phyloP scores from a whole-genome alignment of 1,140 invertebrate genomes.

The Aphidius ervi region DNA sequence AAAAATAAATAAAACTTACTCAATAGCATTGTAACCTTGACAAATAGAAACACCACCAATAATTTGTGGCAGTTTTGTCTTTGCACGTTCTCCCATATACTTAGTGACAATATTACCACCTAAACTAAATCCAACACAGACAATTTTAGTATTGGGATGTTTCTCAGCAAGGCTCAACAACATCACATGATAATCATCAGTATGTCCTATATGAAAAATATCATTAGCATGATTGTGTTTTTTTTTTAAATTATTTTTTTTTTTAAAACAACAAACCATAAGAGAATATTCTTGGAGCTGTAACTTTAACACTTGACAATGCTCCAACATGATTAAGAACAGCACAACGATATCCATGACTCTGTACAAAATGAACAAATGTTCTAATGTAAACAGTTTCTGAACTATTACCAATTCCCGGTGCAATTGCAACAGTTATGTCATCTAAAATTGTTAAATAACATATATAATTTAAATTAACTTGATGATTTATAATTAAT shows the following conservation, averaged over 20 bases:
- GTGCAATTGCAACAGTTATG: constrained; percentile 83
- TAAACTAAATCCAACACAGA: constrained; percentile 86
- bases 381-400: constrained; percentile 90
- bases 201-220: constrained; percentile 63
- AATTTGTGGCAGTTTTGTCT: constrained; percentile 63
- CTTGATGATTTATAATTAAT: constrained; percentile 5
- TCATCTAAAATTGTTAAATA: constrained; percentile 61
- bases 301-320: constrained; percentile 76
- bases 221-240: background rate
- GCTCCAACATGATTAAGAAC: constrained; percentile 95
- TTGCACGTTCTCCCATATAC: constrained; percentile 74
- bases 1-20: constrained; percentile 59
- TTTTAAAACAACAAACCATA: constrained; percentile 60
- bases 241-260: background rate
- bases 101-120: constrained; percentile 86
- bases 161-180: constrained; percentile 66
- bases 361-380: constrained; percentile 85
- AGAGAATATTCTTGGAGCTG: constrained; percentile 81
- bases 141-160: constrained; percentile 71
- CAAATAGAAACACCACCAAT: constrained; percentile 86
- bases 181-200: constrained; percentile 81
- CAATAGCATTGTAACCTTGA: constrained; percentile 85
- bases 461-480: constrained; percentile 5
- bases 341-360: constrained; percentile 83
- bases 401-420: constrained; percentile 89